A percentile compares a stretch with the other conserved stretches of the same genome.
Conservation (phyloP, 2,797 vertebrate genomes). For the Argentina silus region DNA sequence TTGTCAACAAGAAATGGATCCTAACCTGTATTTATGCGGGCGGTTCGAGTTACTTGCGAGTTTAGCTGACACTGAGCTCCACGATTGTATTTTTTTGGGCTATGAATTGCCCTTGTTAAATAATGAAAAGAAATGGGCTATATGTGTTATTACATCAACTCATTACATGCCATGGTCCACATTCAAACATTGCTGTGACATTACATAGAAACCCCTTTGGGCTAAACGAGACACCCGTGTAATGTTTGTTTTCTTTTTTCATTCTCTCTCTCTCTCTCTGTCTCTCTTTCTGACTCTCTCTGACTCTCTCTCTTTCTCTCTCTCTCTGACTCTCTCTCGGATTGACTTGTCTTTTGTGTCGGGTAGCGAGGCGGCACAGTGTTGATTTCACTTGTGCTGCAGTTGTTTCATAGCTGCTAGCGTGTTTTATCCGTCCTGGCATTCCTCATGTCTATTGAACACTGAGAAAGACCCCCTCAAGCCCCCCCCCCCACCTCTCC, state of each 20-base stretch:
- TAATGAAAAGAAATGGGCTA: conserved; percentile 37
- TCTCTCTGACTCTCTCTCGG: conserved; percentile 63
- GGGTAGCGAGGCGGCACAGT: conserved; percentile 62
- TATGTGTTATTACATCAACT: conserved; percentile 69
- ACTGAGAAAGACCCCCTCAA: conserved; percentile 62
- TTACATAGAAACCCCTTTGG: conserved; percentile 78
- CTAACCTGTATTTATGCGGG: neutral
- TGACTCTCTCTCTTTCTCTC: conserved; percentile 24
- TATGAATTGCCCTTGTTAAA: conserved; percentile 45
- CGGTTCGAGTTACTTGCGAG: conserved; percentile 24
- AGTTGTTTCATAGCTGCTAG: conserved; percentile 77
- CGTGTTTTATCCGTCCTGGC: conserved; percentile 74
- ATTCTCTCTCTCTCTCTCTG: conserved; percentile 21
- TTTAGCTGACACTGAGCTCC: conserved; percentile 27
- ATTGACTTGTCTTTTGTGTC: conserved; percentile 73
- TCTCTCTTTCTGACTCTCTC: neutral
- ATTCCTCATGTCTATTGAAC: conserved; percentile 74
- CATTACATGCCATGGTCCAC: conserved; percentile 59
- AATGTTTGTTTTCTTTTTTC: conserved; percentile 70
- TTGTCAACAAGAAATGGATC: neutral
- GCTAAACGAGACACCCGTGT: conserved; percentile 61
- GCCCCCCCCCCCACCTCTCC: conserved; percentile 45
- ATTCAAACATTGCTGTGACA: conserved; percentile 67
- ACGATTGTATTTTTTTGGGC: conserved; percentile 39
- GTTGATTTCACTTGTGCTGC: conserved; percentile 75